phyloP scores from a whole-genome alignment of 1,140 invertebrate species.

The Bathynomus jamesi region DNA sequence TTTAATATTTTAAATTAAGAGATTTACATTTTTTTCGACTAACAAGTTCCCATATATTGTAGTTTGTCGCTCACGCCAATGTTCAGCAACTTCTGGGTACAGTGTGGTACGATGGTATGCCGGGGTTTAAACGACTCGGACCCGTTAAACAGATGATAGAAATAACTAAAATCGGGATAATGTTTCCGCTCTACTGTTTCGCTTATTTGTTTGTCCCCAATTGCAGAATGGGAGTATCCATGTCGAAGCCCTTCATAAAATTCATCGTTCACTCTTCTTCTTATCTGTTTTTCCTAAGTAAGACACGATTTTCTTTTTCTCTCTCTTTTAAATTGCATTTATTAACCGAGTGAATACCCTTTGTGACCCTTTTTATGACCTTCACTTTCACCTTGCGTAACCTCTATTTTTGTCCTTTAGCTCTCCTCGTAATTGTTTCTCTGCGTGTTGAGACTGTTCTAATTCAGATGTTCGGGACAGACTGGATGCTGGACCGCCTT shows the following conservation, averaged over 20 bases:
- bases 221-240: slow-evolving; percentile 64
- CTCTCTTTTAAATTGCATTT: not conserved
- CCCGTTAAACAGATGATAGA: slow-evolving; percentile 61
- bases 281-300: slow-evolving; percentile 81
- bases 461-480: slow-evolving; percentile 65
- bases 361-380: not conserved
- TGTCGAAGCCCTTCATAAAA: slow-evolving; percentile 89
- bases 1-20: no score
- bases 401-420: slow-evolving; percentile 48
- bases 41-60: no score
- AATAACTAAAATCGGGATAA: slow-evolving; percentile 64
- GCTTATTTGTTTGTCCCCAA: slow-evolving; percentile 77
- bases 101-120: slow-evolving; percentile 88
- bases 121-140: slow-evolving; percentile 72
- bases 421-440: slow-evolving; percentile 69
- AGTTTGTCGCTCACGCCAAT: slow-evolving; percentile 90
- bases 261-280: slow-evolving; percentile 86
- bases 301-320: slow-evolving; percentile 41
- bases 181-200: slow-evolving; percentile 77
- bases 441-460: slow-evolving; percentile 68
- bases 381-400: not conserved
- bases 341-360: not conserved
- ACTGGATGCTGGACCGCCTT: slow-evolving; percentile 61
- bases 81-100: slow-evolving; percentile 81
- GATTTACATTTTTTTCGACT: no score